These are phyloP conservation scores for Grammomys dolichurus DNA, from an alignment of 2,113 vertebrate genomes.

Conservation along the genomic window DNA sequence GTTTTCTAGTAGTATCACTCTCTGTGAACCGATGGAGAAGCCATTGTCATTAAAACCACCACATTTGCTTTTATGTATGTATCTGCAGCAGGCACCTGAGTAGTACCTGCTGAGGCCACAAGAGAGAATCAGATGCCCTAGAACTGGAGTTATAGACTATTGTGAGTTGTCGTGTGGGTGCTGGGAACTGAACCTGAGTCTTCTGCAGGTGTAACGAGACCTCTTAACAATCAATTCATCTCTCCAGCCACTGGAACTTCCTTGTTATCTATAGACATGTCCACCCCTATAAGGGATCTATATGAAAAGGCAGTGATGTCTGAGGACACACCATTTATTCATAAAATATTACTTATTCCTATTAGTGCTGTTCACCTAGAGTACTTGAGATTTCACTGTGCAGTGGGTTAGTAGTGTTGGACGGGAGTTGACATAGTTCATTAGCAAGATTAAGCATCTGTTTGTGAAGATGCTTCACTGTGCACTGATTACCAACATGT, in stretches of 20 bases:
- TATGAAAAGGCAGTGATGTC: not conserved
- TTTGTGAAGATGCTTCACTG: not conserved
- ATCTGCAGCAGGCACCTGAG: not conserved
- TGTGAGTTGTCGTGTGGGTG: not conserved
- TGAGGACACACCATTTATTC: not conserved
- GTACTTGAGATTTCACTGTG: not conserved
- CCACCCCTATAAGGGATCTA: not conserved
- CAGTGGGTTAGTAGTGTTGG: not conserved
- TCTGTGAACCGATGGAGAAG: not conserved
- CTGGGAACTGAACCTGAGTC: not conserved
- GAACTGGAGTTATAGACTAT: not conserved
- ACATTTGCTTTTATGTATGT: not conserved
- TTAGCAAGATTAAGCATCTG: not conserved
- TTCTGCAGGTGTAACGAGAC: not conserved
- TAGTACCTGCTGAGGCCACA: not conserved
- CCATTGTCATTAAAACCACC: not conserved
- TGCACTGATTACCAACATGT: not conserved
- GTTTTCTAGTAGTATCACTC: not conserved
- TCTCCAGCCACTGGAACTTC: no score
- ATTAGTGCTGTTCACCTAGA: not conserved
- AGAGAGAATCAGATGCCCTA: not conserved
- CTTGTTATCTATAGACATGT: conserved; percentile 24
- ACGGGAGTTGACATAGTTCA: not conserved
- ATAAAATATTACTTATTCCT: conserved; percentile 35
- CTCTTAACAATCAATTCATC: not conserved